Base-by-base conservation (phyloP, 2,113 vertebrate species). In the Suricata suricatta region DNA sequence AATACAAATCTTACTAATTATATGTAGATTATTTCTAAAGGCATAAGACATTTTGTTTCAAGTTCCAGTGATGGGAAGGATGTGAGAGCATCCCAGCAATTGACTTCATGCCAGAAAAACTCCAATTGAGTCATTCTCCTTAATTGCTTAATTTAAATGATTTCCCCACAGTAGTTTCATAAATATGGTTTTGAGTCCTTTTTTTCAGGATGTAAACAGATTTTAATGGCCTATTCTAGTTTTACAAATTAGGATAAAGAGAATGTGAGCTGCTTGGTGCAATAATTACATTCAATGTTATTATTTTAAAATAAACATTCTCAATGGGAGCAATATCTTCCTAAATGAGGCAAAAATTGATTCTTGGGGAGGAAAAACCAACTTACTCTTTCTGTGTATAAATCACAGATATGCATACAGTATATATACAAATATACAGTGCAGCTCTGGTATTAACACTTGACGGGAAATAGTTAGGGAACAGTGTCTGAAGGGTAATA, bases 141-240 rank as follows among this genome's bases (percentile, higher is more conserved):
- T 92, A 95, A 80, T 96, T 98, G 89, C 94, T 97, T 97, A 92
- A 94, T 91, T 82, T 96, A 88, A 96, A 90, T 14, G 21, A 95
- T 97, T 93, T 92, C 77, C n/a, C 57, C 64, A 93, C 33, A 96
- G 52, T 44, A 71, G 81, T 88, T 94, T 90, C 90, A 92, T 41
- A 96, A 97, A 92, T 68, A 84, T 29, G 23, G 3, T 93, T 23
- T 64, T 74, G 64, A 93, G 10, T 71, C 63, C 63, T 97, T 81
- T 95, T 94, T 44, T n/a, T 76, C 86, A 80, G 66, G 50, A 96
- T 91, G n/a, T 91, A 96, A 95, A 96, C 16, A 85, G 79, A 91
- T 86, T 96, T 74, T 77, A 74, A 83, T 60, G 47, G 60, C 31
- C 57, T 50, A 54, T 63, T 97, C 29, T 92, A 82, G 25, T 94